Percentiles rank a stretch among this genome's conserved stretches.
Evolutionary conservation across 53 echinoderm and acorn worm genomes (phyloP).

Genomic region (Holothuria leucospilota): DNA sequence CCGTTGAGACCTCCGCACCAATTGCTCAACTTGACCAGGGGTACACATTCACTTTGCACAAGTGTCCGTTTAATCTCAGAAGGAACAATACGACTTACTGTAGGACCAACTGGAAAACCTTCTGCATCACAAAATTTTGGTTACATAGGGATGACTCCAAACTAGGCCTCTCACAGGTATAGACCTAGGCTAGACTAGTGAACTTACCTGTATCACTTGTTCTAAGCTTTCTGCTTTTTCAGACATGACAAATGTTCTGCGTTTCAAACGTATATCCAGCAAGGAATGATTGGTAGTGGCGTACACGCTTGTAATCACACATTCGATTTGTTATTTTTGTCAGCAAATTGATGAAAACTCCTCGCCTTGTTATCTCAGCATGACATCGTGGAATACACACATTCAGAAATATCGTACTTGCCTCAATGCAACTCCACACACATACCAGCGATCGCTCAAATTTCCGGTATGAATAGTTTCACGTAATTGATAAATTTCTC

Average conservation of each 20-base stretch:
- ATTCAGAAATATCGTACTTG: neutral
- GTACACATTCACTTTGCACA: too few species aligned
- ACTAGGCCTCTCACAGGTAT: neutral
- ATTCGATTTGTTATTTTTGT: neutral
- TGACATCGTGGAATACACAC: slow-evolving; percentile 33
- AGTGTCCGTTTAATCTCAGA: too few species aligned
- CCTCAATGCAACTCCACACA: neutral
- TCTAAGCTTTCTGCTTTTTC: slow-evolving; percentile 82
- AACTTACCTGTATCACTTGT: slow-evolving; percentile 88
- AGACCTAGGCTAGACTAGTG: neutral
- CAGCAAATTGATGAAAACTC: too few species aligned
- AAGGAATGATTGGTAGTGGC: neutral
- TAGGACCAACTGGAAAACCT: too few species aligned
- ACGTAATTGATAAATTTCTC: too few species aligned
- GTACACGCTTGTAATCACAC: neutral
- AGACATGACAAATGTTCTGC: slow-evolving; percentile 42
- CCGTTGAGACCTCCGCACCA: too few species aligned
- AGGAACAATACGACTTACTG: too few species aligned
- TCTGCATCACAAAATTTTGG: too few species aligned
- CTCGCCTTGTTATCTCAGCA: neutral
- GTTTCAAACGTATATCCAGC: neutral
- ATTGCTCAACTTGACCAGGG: too few species aligned
- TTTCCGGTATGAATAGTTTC: too few species aligned
- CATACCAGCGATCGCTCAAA: neutral
- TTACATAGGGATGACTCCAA: too few species aligned